Base-by-base conservation (phyloP, 2,797 vertebrate species). In the Agapornis canus region DNA sequence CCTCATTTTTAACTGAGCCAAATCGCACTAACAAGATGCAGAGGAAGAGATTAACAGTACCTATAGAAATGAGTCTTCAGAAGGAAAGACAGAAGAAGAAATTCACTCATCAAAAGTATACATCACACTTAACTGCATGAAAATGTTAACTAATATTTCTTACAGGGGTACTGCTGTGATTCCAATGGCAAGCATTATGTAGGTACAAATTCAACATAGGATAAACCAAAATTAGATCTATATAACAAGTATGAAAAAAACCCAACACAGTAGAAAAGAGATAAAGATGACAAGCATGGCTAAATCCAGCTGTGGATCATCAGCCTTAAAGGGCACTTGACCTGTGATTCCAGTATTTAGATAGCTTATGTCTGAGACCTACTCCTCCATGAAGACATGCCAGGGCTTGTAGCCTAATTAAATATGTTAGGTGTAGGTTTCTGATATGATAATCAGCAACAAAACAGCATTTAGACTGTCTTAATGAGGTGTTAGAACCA, bases 361-460 rank as follows among this genome's bases (percentile, higher is more conserved):
- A 17, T 10, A 71, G 43, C 14, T 86, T 77, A 29, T 56, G 64
- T 60, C 45, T 52, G 70, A 90, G 84, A 81, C 23, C 26, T 60
- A 1, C 25, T 90, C 26, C 54, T 81, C 45, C 56, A 27, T 0
- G 43, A 94, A 66, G 82, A 40, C 94, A 73, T 40, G 96, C 64
- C 85, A 70, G 45, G 82, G 71, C 95, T 88, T 96, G 95, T 45
- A 89, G 69, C 32, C 70, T 84, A 82, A 89, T 91, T 78, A 88
- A 94, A 51, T 42, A 66, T 17, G 39, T 66, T 45, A 63, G 77
- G 70, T 66, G 56, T 57, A 82, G 73, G 43, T 88, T 97, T 97
- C 95, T 93, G 95, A 94, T 94, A 90, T 96, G 96, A 94, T 96
- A 96, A 97, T 95, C 95, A 89, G 92, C 79, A 87, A 86, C 85